Conservation (phyloP, 2,888 invertebrate species). For the Noctua comes region DNA sequence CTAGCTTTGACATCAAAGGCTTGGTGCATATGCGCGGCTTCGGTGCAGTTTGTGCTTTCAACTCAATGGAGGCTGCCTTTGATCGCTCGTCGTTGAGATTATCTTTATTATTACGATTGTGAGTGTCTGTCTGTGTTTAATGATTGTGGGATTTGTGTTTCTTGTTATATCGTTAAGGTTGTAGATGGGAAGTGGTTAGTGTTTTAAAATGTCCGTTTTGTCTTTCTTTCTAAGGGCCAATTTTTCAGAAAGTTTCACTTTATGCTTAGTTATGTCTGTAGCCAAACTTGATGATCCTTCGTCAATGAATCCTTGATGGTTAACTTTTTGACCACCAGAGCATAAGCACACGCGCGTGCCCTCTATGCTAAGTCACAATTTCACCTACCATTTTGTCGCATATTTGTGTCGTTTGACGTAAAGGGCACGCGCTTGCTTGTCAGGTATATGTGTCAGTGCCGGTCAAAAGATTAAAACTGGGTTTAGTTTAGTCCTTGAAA, state of each 20-base stretch:
- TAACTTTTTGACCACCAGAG: no score
- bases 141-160: constrained; percentile 6
- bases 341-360: no score
- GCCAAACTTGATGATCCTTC: neutral
- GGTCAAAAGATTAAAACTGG: neutral
- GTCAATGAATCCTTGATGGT: neutral
- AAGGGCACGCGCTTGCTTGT: no score
- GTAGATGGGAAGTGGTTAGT: neutral
- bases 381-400: no score
- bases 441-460: no score
- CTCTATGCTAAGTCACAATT: no score
- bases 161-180: neutral
- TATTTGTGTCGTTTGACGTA: no score
- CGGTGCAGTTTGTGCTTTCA: constrained; percentile 64
- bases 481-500: neutral
- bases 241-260: neutral
- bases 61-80: constrained; percentile 64
- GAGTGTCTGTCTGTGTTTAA: constrained; percentile 5
- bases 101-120: constrained; percentile 59
- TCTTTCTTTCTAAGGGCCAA: neutral
- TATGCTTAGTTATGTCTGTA: neutral
- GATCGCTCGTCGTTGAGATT: constrained; percentile 52
- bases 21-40: constrained; percentile 57
- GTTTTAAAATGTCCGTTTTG: neutral
- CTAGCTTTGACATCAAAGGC: constrained; percentile 63